phyloP scores from a whole-genome alignment of 2,797 vertebrate species.

The Danio choprae region DNA sequence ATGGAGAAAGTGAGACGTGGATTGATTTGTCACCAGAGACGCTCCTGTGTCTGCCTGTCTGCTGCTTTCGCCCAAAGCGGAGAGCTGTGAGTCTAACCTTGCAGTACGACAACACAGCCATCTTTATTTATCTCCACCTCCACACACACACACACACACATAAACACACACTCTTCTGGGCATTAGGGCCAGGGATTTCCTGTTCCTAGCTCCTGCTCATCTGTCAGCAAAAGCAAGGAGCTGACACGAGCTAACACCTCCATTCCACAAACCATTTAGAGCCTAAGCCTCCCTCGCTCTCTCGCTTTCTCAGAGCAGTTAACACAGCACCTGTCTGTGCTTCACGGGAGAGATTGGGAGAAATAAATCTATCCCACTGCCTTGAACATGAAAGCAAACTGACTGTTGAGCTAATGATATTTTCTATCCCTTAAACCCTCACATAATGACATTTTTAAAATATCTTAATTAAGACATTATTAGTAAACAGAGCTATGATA shows the following conservation, averaged over 20 bases:
- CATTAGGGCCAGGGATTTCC: slow-evolving; percentile 61
- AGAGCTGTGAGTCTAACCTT: slow-evolving; percentile 50
- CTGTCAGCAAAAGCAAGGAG: slow-evolving; percentile 66
- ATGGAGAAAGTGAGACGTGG: slow-evolving; percentile 57
- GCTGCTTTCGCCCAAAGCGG: slow-evolving; percentile 49
- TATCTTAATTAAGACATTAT: background rate
- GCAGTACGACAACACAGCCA: slow-evolving; percentile 53
- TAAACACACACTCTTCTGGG: slow-evolving; percentile 40
- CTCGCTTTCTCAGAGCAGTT: slow-evolving; percentile 58
- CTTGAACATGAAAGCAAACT: slow-evolving; percentile 35
- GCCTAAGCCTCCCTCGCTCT: slow-evolving; percentile 69
- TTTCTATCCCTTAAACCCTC: background rate
- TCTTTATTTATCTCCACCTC: slow-evolving; percentile 49
- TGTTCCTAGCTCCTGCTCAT: slow-evolving; percentile 67
- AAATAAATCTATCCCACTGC: slow-evolving; percentile 69
- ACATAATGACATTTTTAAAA: background rate
- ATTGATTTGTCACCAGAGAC: slow-evolving; percentile 67
- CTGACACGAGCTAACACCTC: slow-evolving; percentile 74
- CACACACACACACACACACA: slow-evolving; percentile 47
- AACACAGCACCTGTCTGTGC: slow-evolving; percentile 67
- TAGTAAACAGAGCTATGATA: background rate
- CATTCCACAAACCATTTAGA: slow-evolving; percentile 78
- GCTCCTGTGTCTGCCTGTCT: slow-evolving; percentile 60
- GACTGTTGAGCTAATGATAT: background rate
- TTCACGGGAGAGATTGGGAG: slow-evolving; percentile 64